Percentiles rank a stretch among this genome's conserved stretches.
These are phyloP conservation scores for Trisateles emortualis DNA, from an alignment of 2,888 invertebrate genomes.

Conservation along the genomic window DNA sequence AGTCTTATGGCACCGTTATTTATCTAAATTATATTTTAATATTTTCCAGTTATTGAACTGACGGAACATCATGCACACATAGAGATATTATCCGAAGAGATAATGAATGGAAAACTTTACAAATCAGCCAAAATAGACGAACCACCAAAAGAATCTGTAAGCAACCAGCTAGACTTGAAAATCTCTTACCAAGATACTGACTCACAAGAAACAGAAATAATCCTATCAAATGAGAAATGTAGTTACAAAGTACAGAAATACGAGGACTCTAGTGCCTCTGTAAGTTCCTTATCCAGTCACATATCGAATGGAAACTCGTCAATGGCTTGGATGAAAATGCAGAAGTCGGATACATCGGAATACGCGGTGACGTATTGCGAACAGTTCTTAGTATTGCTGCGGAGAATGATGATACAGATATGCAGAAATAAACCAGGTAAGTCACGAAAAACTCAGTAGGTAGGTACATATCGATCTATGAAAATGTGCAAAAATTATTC, in stretches of 20 bases:
- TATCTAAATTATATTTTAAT: not conserved
- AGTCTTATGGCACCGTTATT: too few species aligned
- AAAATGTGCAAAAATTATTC: too few species aligned
- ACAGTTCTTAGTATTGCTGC: conserved; percentile 87
- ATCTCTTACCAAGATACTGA: conserved; percentile 74
- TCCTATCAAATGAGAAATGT: conserved; percentile 72
- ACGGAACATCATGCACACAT: conserved; percentile 86
- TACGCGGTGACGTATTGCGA: conserved; percentile 84
- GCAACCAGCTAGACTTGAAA: conserved; percentile 70
- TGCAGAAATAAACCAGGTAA: conserved; percentile 86
- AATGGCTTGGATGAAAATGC: conserved; percentile 85
- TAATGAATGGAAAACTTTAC: conserved; percentile 87
- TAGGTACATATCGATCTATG: too few species aligned
- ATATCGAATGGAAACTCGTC: conserved; percentile 74
- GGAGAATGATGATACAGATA: conserved; percentile 88
- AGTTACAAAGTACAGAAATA: conserved; percentile 76
- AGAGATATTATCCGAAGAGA: conserved; percentile 80
- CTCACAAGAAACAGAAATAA: conserved; percentile 71
- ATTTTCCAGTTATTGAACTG: conserved; percentile 88
- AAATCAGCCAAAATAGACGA: conserved; percentile 70
- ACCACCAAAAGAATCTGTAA: conserved; percentile 51
- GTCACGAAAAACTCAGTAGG: conserved; percentile 12
- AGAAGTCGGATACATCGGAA: conserved; percentile 73
- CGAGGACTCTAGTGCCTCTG: conserved; percentile 64
- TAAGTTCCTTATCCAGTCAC: conserved; percentile 72